A percentile compares a stretch with the other conserved stretches of the same genome.
These are phyloP conservation scores for Parnassius smintheus DNA, from an alignment of 2,888 invertebrate species.

Conservation along the genomic window DNA sequence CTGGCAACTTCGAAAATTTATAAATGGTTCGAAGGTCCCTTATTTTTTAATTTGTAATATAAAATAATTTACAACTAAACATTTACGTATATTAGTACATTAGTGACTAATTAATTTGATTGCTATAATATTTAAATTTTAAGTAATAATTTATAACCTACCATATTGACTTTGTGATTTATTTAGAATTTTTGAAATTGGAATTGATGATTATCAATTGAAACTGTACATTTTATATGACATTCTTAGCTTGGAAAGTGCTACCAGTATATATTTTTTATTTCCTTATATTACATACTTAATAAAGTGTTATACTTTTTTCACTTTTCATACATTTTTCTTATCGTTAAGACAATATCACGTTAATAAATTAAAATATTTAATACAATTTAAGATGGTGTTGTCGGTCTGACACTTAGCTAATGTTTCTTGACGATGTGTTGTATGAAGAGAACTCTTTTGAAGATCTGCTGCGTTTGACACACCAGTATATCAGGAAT, in stretches of 20 bases:
- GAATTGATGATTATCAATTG: no score
- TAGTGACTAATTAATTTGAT: conserved; percentile 18
- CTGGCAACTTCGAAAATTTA: no score
- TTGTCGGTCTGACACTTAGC: conserved; percentile 35
- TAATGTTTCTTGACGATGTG: conserved; percentile 55
- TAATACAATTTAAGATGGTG: neutral
- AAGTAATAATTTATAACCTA: conserved; percentile 5
- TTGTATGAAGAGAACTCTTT: conserved; percentile 80
- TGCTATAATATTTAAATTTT: conserved; percentile 8
- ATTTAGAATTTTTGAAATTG: no score
- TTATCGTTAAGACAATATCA: neutral
- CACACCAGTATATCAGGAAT: conserved; percentile 82
- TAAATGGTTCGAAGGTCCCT: no score
- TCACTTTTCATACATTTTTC: conserved; percentile 3
- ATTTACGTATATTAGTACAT: conserved; percentile 11
- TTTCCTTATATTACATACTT: conserved; percentile 13
- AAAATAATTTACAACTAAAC: conserved; percentile 1
- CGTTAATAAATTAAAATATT: neutral
- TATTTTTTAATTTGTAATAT: no score
- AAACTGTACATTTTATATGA: no score
- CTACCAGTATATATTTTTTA: conserved; percentile 9
- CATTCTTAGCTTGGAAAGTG: neutral
- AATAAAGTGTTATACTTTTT: conserved; percentile 15
- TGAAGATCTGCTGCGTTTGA: conserved; percentile 76
- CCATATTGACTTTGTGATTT: no score